Conservation (phyloP, 1,140 invertebrate genomes). For the Xylocopa sonorina region DNA sequence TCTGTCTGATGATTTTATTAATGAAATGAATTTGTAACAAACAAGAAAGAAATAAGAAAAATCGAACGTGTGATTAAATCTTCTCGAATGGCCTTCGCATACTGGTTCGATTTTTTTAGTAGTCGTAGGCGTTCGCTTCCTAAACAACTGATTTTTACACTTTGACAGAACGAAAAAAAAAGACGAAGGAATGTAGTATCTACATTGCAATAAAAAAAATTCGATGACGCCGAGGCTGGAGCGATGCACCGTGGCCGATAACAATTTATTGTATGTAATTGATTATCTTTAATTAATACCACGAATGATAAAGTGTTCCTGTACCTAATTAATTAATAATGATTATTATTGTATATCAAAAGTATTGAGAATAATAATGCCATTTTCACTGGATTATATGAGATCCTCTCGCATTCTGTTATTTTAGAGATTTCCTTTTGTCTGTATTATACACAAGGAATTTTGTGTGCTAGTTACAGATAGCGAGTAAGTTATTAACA, state of each 20-base stretch:
- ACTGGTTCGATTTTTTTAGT: conserved; percentile 44
- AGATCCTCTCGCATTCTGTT: conserved; percentile 30
- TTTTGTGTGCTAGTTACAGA: conserved; percentile 4
- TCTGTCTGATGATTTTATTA: conserved; percentile 15
- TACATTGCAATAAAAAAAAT: conserved; percentile 42
- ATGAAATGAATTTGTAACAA: conserved; percentile 20
- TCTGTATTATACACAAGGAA: not conserved
- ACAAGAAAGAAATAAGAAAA: conserved; percentile 24
- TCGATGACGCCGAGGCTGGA: conserved; percentile 27
- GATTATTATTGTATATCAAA: conserved; percentile 80
- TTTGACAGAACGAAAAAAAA: conserved; percentile 54
- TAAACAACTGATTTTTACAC: conserved; percentile 54
- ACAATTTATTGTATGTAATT: conserved; percentile 65
- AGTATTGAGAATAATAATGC: conserved; percentile 81
- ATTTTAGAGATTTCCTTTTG: conserved; percentile 31
- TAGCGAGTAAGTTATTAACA: conserved; percentile 11
- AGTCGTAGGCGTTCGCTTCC: conserved; percentile 51
- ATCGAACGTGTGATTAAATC: conserved; percentile 53
- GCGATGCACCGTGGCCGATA: conserved; percentile 35
- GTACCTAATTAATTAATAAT: conserved; percentile 78
- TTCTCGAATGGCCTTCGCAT: conserved; percentile 45
- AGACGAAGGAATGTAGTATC: conserved; percentile 26
- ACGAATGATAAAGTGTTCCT: conserved; percentile 80
- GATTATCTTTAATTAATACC: conserved; percentile 74
- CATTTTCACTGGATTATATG: conserved; percentile 77